Base-by-base conservation (phyloP, 2,797 vertebrate genomes). In the Bovichtus diacanthus region DNA sequence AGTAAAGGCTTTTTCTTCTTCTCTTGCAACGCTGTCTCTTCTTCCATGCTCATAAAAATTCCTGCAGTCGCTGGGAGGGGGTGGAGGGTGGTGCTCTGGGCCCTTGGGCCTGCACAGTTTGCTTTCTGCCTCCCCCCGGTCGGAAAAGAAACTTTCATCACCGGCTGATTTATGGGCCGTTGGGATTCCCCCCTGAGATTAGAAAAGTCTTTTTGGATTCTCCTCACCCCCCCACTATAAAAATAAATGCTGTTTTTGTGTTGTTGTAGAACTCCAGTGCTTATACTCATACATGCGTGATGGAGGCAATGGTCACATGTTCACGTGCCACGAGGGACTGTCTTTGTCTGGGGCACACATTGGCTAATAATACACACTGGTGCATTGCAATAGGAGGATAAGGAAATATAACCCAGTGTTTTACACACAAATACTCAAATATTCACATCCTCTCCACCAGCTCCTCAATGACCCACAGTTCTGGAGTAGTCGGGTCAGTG, bases 61-160 rank as follows among this genome's bases (percentile, higher is more conserved):
- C 92, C 91, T 93, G 67, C 88, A 90, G 89, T 87, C 84, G 46
- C 79, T 88, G 70, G 76, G 87, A 84, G 78, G 79, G 84, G 86
- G 86, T 38, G 86, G 85, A 78, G 84, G 87, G 75, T 81, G 73
- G 60, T 21, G 58, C 56, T 80, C 76, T 59, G 54, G 78, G 71
- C 91, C 89, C 83, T 84, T 29, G 74, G 78, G 89, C 84, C 83
- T 76, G 78, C 84, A 80, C 77, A 90, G 90, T 94, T 94, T 92
- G 83, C 92, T 92, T 89, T 93, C 62, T 91, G 89, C 91, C 89
- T 92, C 90, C 87, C 93, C 91, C 87, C 81, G 38, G 86, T 91
- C 76, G 87, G 93, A 93, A 94, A 94, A 90, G 88, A 90, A 95
- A 94, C 94, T 95, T 94, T 96, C 94, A 96, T 96, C 94, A 92